These are phyloP conservation scores for Oreotragus oreotragus DNA, from an alignment of 2,113 vertebrate species.

Conservation along the genomic window DNA sequence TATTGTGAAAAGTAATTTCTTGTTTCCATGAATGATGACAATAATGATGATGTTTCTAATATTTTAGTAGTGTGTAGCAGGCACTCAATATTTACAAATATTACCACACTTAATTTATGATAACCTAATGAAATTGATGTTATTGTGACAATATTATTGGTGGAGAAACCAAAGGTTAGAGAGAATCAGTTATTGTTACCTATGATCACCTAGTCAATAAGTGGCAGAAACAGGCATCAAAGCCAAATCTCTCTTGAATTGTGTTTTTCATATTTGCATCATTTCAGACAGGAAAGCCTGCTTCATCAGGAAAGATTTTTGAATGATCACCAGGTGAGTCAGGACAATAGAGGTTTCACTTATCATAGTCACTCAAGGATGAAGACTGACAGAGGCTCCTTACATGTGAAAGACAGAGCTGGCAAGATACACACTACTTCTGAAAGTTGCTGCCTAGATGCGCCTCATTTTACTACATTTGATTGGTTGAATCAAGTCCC, in stretches of 20 bases:
- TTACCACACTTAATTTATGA: neutral
- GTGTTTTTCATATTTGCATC: neutral
- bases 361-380: neutral
- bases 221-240: neutral
- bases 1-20: neutral
- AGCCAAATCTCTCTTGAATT: neutral
- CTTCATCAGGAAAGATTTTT: neutral
- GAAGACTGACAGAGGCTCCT: neutral
- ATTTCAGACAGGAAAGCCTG: neutral
- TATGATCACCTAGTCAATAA: neutral
- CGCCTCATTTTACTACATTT: neutral
- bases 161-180: neutral
- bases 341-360: neutral
- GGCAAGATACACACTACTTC: rapidly evolving
- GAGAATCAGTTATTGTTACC: neutral
- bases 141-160: neutral
- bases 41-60: neutral
- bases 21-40: neutral
- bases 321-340: neutral
- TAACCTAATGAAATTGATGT: neutral
- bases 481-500: neutral
- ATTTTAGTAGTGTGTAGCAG: neutral
- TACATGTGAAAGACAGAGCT: neutral
- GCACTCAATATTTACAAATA: neutral
- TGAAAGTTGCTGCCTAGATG: neutral